Percentiles rank a stretch among this genome's conserved stretches.
phyloP scores from a whole-genome alignment of 2,888 invertebrate genomes.

The Scaptodrosophila latifasciaeformis region DNA sequence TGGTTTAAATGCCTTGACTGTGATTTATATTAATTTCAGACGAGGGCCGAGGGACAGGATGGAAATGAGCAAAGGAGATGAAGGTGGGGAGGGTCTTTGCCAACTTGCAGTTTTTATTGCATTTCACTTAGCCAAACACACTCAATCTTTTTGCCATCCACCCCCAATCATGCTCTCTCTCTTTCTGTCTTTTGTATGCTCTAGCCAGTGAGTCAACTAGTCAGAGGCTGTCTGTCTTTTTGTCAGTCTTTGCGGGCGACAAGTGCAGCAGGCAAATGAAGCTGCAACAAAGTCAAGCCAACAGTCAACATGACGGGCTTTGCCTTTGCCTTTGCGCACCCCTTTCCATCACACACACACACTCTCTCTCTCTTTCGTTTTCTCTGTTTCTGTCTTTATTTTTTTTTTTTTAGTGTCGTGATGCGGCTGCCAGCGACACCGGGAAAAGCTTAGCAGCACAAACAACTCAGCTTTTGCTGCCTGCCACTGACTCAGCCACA shows the following conservation, averaged over 20 bases:
- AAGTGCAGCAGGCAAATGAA: slow-evolving; percentile 14
- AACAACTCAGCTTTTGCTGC: slow-evolving; percentile 18
- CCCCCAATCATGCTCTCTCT: not conserved
- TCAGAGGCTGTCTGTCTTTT: not conserved
- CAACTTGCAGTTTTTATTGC: no score
- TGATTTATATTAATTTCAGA: slow-evolving; percentile 66
- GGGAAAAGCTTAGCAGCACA: not conserved
- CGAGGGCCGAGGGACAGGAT: no score
- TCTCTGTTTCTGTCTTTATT: no score
- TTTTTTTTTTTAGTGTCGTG: not conserved
- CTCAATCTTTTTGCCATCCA: not conserved
- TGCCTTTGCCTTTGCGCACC: no score
- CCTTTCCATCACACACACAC: no score
- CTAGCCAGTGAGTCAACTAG: not conserved
- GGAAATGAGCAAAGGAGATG: no score
- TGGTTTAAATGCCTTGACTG: slow-evolving; percentile 61
- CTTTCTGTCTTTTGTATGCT: slow-evolving; percentile 1
- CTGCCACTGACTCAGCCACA: not conserved
- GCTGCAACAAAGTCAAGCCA: slow-evolving; percentile 12
- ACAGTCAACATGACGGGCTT: slow-evolving; percentile 1
- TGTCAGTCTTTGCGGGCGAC: not conserved
- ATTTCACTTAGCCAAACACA: slow-evolving; percentile 36
- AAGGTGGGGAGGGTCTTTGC: no score
- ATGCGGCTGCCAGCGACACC: not conserved
- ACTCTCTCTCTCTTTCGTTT: no score